phyloP scores from a whole-genome alignment of 2,888 invertebrate genomes.

The Sarcophaga carnaria region DNA sequence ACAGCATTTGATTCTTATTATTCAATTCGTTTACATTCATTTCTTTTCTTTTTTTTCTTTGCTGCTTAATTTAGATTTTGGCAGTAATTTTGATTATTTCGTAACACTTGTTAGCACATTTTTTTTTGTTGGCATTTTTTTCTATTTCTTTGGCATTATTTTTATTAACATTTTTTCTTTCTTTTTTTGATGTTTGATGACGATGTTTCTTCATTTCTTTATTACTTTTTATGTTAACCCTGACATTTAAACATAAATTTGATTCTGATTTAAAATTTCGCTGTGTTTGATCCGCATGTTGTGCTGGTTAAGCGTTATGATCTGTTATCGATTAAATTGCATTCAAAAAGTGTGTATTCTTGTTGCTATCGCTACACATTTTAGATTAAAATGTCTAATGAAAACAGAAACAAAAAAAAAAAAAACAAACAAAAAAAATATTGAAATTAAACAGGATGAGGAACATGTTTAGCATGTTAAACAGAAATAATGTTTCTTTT shows the following conservation, averaged over 20 bases:
- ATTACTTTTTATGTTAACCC: conserved; percentile 71
- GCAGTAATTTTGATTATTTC: conserved; percentile 18
- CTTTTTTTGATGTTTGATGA: conserved; percentile 1
- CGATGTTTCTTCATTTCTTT: background rate
- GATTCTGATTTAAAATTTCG: conserved; percentile 22
- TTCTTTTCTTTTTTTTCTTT: background rate
- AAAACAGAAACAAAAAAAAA: background rate
- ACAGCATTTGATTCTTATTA: background rate
- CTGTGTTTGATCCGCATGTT: background rate
- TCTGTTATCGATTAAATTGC: conserved; percentile 25
- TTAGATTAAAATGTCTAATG: conserved; percentile 24
- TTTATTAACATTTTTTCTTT: background rate
- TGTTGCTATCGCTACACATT: conserved; percentile 13
- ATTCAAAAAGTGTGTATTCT: conserved; percentile 29
- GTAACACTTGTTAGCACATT: conserved; percentile 42
- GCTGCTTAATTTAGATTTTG: background rate
- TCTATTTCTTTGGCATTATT: background rate
- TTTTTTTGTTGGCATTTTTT: background rate
- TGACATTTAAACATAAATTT: conserved; percentile 75
- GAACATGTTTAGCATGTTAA: conserved; percentile 80
- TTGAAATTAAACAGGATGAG: conserved; percentile 73
- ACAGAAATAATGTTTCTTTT: conserved; percentile 57
- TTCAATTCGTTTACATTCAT: background rate
- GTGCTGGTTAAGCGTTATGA: background rate
- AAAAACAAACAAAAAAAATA: conserved; percentile 1